Percentiles rank a stretch among this genome's conserved stretches.
Evolutionary conservation across 2,888 invertebrate genomes (phyloP).

Genomic region (Minunthozetes semirufus): DNA sequence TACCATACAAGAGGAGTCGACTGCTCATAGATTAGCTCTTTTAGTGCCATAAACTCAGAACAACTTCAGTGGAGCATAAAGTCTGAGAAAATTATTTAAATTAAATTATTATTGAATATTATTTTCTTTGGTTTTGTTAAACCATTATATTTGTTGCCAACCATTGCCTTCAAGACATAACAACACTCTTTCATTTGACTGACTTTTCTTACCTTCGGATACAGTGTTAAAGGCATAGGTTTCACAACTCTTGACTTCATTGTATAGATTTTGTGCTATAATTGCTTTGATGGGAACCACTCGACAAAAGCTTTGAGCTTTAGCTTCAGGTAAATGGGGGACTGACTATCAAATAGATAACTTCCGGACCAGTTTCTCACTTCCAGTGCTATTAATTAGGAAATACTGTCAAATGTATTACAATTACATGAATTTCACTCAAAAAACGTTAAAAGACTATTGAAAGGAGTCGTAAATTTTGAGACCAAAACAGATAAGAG

Average conservation of each 20-base stretch:
- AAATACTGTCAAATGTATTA: conserved; percentile 11
- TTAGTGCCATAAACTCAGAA: too few species aligned
- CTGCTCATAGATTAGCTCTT: neutral
- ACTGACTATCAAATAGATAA: conserved; percentile 6
- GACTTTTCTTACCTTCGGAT: neutral
- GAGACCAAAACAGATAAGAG: neutral
- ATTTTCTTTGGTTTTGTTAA: neutral
- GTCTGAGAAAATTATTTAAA: neutral
- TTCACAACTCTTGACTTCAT: neutral
- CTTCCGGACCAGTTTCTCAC: conserved; percentile 30
- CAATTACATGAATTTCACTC: neutral
- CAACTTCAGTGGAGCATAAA: too few species aligned
- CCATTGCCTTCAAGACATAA: neutral
- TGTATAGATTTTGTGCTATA: neutral
- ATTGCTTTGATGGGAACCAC: conserved; percentile 14
- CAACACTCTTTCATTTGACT: neutral
- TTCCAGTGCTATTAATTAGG: conserved; percentile 7
- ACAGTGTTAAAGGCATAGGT: neutral
- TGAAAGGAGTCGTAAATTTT: neutral
- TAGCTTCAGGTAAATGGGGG: neutral
- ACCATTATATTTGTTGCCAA: neutral
- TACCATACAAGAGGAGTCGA: too few species aligned
- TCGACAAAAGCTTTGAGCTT: neutral
- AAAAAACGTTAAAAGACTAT: neutral
- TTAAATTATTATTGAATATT: neutral